Evolutionary conservation across 1,140 invertebrate species (phyloP).

Genomic region (Venturia canescens): DNA sequence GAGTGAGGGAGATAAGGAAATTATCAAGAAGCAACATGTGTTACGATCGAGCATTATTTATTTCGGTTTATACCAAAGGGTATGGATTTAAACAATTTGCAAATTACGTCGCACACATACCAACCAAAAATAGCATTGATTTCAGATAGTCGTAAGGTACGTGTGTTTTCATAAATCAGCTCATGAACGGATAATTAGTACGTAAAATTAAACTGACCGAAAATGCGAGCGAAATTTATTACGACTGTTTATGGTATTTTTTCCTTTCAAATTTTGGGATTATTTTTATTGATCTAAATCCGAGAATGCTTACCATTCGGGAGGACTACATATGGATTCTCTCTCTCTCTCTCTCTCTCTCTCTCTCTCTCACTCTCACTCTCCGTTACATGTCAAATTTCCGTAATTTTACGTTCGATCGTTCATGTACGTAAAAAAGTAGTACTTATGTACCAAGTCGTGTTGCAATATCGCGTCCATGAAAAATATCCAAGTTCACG

Average conservation of each 20-base stretch:
- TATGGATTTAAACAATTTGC: neutral
- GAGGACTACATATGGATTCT: conserved; percentile 23
- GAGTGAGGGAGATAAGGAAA: neutral
- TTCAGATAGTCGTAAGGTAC: neutral
- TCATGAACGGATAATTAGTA: no score
- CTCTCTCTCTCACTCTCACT: neutral
- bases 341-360: no score
- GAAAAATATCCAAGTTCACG: conserved; percentile 22
- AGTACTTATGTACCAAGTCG: conserved; percentile 31
- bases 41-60: neutral
- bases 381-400: neutral
- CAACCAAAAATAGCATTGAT: conserved; percentile 6
- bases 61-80: neutral
- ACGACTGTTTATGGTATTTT: neutral
- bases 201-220: no score
- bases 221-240: neutral
- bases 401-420: neutral
- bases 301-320: conserved; percentile 16
- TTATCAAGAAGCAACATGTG: neutral
- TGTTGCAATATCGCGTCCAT: conserved; percentile 20
- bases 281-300: conserved; percentile 34
- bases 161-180: neutral
- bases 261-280: neutral
- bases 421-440: conserved; percentile 33
- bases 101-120: conserved; percentile 6